These are phyloP conservation scores for Eurytoma adleriae DNA, from an alignment of 2,888 invertebrate genomes.

Conservation along the genomic window DNA sequence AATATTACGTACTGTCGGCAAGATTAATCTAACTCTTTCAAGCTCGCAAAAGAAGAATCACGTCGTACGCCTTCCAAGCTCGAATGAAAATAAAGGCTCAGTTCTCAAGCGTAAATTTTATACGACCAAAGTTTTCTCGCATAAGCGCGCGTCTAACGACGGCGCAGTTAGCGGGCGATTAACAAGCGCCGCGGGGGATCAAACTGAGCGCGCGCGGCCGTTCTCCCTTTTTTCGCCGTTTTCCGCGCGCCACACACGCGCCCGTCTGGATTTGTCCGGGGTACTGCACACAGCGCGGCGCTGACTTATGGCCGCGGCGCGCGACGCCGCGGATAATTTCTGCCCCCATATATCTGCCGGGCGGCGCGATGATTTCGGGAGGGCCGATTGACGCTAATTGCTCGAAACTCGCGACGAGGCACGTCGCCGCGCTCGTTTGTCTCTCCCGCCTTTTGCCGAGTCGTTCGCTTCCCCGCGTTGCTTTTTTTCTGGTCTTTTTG, in stretches of 20 bases:
- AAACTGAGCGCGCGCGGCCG: slow-evolving; percentile 53
- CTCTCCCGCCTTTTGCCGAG: neutral
- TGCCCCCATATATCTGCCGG: slow-evolving; percentile 8
- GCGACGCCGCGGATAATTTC: slow-evolving; percentile 18
- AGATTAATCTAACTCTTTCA: too few species aligned
- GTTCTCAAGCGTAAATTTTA: slow-evolving; percentile 2
- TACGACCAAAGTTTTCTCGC: neutral
- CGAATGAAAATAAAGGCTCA: too few species aligned
- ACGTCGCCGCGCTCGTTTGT: neutral
- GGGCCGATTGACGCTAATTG: slow-evolving; percentile 46
- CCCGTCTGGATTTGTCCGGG: neutral
- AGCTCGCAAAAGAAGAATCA: too few species aligned
- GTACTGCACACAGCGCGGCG: slow-evolving; percentile 14
- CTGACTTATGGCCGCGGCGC: slow-evolving; percentile 1
- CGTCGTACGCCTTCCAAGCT: too few species aligned
- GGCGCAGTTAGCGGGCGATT: slow-evolving; percentile 59
- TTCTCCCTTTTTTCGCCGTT: neutral
- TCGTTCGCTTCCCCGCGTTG: neutral
- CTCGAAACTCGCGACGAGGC: neutral
- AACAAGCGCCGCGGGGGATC: slow-evolving; percentile 62
- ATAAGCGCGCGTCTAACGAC: neutral
- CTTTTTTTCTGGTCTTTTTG: too few species aligned
- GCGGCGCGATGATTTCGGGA: slow-evolving; percentile 15
- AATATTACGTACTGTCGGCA: too few species aligned
- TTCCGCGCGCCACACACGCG: neutral